Evolutionary conservation across 2,888 invertebrate genomes (phyloP), one percentile per base, ranked within the genome.

Genomic region (Monopis laevigella): DNA sequence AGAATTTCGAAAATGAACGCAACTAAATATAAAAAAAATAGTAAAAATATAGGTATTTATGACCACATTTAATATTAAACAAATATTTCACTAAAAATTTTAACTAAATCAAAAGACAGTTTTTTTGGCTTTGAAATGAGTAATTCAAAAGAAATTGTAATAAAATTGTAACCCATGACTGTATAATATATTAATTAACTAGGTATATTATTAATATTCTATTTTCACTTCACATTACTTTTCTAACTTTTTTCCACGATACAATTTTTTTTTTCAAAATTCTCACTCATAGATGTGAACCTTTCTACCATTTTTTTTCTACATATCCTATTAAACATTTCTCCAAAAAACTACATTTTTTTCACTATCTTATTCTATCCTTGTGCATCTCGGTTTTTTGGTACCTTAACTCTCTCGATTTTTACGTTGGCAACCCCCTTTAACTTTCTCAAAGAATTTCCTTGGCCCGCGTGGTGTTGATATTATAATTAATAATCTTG

Each of bases 341-440:
- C 62, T 78, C 78, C 73, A 80, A 80, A 78, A 80, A 70, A 66
- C 78, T 78, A 77, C 66, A 56, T 65, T 68, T 64, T 65, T 29
- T 40, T 34, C 27, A 34, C 65, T 62, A 61, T 65, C 66, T 68
- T 73, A 71, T 60, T 70, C 24, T 27, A 24, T 43, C 50, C 68
- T 68, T 72, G 69, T 74, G 71, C 71, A 62, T 24, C 14, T 53
- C 61, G 45, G 70, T 62, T 69, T 63, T 59, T 63, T 65, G 62
- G 61, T 67, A 58, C 65, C 50, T 46, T 53, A 3, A n/a, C 19
- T 6, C 11, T 16, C 6, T 14, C 13, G 16, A 6, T 7, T 14
- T n/a, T n/a, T 16, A 13, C 34, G 6, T 11, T 34, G 5, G 16
- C 6, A 29, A 29, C 5, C 5, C 6, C 8, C 8, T 8, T 5